These are phyloP conservation scores for human DNA, from an alignment of 2,113 vertebrate genomes.

Conservation along the genomic window GRCh38 chr18:60393001-60393500, in stretches of 20 bases:
- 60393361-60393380: not conserved
- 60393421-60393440: not conserved
- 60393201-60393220: not conserved
- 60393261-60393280: not conserved
- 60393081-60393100: not conserved
- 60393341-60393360: not conserved
- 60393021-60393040: not conserved
- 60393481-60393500: not conserved
- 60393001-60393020: not conserved
- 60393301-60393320: not conserved
- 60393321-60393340: not conserved
- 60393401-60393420: not conserved
- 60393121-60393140: conserved; percentile 20
- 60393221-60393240: not conserved
- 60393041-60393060: conserved; percentile 15
- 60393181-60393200: not conserved
- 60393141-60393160: not conserved
- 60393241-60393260: not conserved
- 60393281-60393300: not conserved
- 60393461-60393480: not conserved
- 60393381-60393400: not conserved
- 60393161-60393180: not conserved
- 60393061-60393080: not conserved
- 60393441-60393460: not conserved
- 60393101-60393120: not conserved